Percentiles rank a stretch among this genome's conserved stretches.
Evolutionary conservation across 2,113 vertebrate genomes (phyloP).

Genomic region (Colistium nudipinnis): DNA sequence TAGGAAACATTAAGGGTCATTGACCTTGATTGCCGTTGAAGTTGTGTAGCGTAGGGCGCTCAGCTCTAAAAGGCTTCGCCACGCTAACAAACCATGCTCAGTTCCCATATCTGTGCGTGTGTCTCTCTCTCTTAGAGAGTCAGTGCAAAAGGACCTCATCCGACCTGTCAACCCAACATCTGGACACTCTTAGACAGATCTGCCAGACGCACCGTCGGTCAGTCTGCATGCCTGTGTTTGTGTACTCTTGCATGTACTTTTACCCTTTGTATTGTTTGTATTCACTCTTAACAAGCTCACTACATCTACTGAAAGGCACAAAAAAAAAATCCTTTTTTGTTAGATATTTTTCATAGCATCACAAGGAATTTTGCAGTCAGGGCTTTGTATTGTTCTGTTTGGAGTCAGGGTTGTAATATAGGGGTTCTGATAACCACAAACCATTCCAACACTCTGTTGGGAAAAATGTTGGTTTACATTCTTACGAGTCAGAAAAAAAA

Average conservation of each 20-base stretch:
- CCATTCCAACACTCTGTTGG: not conserved
- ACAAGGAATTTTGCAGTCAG: not conserved
- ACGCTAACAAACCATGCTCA: not conserved
- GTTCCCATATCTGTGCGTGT: conserved; percentile 2
- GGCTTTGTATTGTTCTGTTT: not conserved
- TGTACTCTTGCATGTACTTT: not conserved
- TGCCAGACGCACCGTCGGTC: conserved; percentile 93
- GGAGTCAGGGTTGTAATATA: not conserved
- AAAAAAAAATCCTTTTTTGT: not conserved
- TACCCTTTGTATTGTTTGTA: not conserved
- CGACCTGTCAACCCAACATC: conserved; percentile 81
- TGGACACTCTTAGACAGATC: conserved; percentile 88
- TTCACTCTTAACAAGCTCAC: not conserved
- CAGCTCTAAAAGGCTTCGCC: not conserved
- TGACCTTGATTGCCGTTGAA: not conserved
- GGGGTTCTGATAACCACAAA: not conserved
- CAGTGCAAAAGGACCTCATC: conserved; percentile 81
- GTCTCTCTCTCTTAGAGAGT: conserved; percentile 79
- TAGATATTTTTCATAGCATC: not conserved
- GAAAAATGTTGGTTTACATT: not conserved
- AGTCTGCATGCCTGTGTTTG: conserved; percentile 58
- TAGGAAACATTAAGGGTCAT: conserved; percentile 8
- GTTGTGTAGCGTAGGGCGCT: not conserved
- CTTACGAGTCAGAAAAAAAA: not conserved
- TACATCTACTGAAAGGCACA: not conserved